Evolutionary conservation across 2,888 invertebrate genomes (phyloP).

Genomic region (Chouioia cunea): DNA sequence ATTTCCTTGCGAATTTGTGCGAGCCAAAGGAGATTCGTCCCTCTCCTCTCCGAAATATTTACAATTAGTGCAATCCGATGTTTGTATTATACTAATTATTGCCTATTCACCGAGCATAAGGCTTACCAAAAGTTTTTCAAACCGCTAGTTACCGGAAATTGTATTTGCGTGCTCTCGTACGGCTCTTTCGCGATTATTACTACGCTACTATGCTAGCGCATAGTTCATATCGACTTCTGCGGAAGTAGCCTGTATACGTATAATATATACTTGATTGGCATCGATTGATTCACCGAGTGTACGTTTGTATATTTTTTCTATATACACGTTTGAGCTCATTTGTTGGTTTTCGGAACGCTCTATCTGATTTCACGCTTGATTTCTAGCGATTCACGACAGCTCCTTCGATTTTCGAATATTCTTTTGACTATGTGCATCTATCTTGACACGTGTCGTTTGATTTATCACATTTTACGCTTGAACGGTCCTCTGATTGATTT

Average conservation of each 20-base stretch:
- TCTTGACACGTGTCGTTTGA: too few relatives aligned
- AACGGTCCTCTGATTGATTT: too few relatives aligned
- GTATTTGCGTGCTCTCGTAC: too few relatives aligned
- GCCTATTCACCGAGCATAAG: conserved; percentile 1
- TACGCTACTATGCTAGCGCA: too few relatives aligned
- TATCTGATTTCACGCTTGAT: conserved; percentile 21
- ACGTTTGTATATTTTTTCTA: conserved; percentile 1
- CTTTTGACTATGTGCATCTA: too few relatives aligned
- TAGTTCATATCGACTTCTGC: background rate
- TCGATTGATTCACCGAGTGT: background rate
- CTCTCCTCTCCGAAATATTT: too few relatives aligned
- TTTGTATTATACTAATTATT: conserved; percentile 20
- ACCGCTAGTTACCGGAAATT: conserved; percentile 22
- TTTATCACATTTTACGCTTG: too few relatives aligned
- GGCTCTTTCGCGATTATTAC: background rate
- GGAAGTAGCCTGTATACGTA: too few relatives aligned
- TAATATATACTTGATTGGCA: background rate
- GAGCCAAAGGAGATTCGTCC: too few relatives aligned
- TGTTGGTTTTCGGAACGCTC: background rate
- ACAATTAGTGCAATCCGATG: background rate
- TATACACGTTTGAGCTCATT: background rate
- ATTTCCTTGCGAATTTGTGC: too few relatives aligned
- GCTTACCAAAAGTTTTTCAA: conserved; percentile 27
- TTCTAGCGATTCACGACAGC: too few relatives aligned
- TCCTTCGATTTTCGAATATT: too few relatives aligned